phyloP scores from a whole-genome alignment of 2,113 vertebrate species.

The Etheostoma cragini region DNA sequence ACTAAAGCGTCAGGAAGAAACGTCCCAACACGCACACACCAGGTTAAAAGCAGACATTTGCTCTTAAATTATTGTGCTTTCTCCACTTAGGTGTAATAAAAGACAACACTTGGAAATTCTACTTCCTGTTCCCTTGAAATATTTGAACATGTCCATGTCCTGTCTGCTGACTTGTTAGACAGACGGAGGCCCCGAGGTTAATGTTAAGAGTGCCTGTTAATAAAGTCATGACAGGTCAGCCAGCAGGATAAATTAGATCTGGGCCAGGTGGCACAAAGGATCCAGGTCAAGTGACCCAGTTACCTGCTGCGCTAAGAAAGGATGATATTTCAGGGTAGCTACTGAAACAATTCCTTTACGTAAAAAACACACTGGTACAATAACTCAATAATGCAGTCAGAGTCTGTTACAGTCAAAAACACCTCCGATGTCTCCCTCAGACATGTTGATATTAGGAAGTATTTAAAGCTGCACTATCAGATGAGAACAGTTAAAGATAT shows the following conservation, averaged over 20 bases:
- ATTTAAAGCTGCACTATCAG: background rate
- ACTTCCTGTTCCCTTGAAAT: conserved; percentile 28
- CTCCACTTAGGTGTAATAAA: conserved; percentile 18
- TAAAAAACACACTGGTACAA: conserved; percentile 9
- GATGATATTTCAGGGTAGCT: conserved; percentile 21
- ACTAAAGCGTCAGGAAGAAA: background rate
- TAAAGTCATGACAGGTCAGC: conserved; percentile 66
- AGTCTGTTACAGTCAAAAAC: background rate
- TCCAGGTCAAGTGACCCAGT: conserved; percentile 56
- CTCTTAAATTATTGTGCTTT: conserved; percentile 9
- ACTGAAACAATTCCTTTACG: conserved; percentile 25
- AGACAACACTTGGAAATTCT: conserved; percentile 8
- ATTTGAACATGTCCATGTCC: conserved; percentile 19
- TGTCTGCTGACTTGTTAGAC: conserved; percentile 47
- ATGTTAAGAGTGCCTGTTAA: conserved; percentile 60
- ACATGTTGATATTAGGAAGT: background rate
- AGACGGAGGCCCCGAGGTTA: conserved; percentile 40
- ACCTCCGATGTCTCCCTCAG: background rate
- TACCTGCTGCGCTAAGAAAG: conserved; percentile 30
- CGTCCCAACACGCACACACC: background rate
- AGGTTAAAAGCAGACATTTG: conserved; percentile 16
- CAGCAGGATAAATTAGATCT: conserved; percentile 69
- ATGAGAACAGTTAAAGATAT: background rate
- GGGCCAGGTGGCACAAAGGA: conserved; percentile 22
- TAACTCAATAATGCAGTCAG: background rate